Conservation (phyloP, 2,888 invertebrate species). For the Strigamia transsilvanica region DNA sequence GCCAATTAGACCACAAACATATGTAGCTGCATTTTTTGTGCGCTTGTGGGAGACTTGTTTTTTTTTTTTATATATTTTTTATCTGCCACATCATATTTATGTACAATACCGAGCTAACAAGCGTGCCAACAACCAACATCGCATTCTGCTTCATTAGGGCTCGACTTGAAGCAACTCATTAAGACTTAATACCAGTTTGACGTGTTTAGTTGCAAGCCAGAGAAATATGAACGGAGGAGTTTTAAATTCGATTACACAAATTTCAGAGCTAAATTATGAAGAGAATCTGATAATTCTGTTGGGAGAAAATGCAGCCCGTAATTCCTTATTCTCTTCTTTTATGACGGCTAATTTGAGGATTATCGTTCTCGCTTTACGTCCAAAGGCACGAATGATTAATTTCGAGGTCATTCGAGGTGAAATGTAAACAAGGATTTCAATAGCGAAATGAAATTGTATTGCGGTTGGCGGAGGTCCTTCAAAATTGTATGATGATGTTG, state of each 20-base stretch:
- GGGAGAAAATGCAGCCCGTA: too few relatives aligned
- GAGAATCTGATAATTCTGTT: too few relatives aligned
- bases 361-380: too few relatives aligned
- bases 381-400: too few relatives aligned
- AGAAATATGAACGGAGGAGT: not conserved
- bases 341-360: too few relatives aligned
- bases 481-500: too few relatives aligned
- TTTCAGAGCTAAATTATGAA: too few relatives aligned
- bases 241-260: not conserved
- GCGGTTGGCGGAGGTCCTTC: too few relatives aligned
- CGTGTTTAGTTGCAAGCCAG: not conserved
- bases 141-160: not conserved
- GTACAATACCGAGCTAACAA: not conserved
- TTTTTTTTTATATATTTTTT: not conserved
- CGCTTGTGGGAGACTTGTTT: not conserved
- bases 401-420: too few relatives aligned
- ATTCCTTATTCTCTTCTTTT: too few relatives aligned
- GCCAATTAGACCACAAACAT: not conserved
- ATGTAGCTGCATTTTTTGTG: conserved; percentile 12
- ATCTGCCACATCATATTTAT: not conserved
- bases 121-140: not conserved
- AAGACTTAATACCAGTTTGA: not conserved
- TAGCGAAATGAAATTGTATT: too few relatives aligned
- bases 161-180: not conserved
- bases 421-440: too few relatives aligned